Conservation (phyloP, 1,140 invertebrate species). For the Agraylea sexmaculata region DNA sequence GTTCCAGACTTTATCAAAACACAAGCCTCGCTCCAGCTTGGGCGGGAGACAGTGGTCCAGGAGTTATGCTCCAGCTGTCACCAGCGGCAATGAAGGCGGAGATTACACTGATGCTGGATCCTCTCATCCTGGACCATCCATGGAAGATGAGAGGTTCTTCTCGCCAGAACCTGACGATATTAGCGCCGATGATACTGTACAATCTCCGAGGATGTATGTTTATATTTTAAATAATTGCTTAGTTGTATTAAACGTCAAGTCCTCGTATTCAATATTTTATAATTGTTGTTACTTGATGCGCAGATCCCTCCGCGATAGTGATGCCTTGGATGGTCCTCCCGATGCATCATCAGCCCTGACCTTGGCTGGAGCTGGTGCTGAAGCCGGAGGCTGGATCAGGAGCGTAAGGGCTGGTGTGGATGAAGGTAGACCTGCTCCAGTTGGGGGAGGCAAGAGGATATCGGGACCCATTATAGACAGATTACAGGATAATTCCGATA, state of each 20-base stretch:
- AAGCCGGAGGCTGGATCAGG: conserved; percentile 12
- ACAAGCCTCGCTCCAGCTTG: conserved; percentile 29
- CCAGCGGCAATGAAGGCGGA: conserved; percentile 14
- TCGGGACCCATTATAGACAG: conserved; percentile 53
- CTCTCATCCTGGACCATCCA: conserved; percentile 7
- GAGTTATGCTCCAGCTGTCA: conserved; percentile 40
- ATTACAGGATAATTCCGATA: conserved; percentile 68
- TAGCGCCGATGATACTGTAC: conserved; percentile 17
- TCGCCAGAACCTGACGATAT: conserved; percentile 23
- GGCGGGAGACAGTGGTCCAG: conserved; percentile 36
- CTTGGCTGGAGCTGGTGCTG: conserved; percentile 12
- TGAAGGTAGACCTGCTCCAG: conserved; percentile 30
- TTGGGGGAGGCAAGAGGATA: conserved; percentile 49
- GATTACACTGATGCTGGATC: conserved; percentile 1
- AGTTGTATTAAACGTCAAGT: not conserved
- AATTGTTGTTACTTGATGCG: not conserved
- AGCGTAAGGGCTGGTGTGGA: conserved; percentile 25
- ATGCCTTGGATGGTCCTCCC: conserved; percentile 18
- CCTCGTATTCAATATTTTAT: not conserved
- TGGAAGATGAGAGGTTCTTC: conserved; percentile 34
- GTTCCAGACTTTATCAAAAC: conserved; percentile 40
- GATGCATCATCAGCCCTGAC: too few relatives aligned
- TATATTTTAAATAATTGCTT: not conserved
- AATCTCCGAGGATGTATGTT: conserved; percentile 18
- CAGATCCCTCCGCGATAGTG: conserved; percentile 15